Base-by-base conservation (phyloP, 2,113 vertebrate species). In the Murina feae region DNA sequence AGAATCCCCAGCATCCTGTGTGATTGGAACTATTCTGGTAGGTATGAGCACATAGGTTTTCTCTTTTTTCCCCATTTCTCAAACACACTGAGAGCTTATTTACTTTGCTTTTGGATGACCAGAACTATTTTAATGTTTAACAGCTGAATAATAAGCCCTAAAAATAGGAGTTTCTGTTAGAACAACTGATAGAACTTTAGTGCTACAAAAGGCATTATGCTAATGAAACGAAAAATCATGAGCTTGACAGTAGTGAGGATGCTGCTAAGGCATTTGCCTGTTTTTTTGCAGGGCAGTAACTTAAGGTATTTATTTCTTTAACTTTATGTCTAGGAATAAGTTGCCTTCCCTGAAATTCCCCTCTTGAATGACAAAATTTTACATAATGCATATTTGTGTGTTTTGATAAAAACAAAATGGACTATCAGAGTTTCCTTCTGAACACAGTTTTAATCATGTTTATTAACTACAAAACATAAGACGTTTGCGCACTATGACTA, bases 151-250 rank as follows among this genome's bases (percentile, higher is more conserved):
- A 37, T 69, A 85, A 94, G 69, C 51, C 30, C 30, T 92, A 91
- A 92, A 91, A 94, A 1, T 49, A 94, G 60, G 55, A 95, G 35
- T 91, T 96, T 96, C 65, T 88, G 35, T 88, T 86, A 58, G 39
- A 97, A 96, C 66, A 55, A 75, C 18, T 86, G 86, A 95, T 69
- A 97, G 75, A 93, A 44, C 3, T 66, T 89, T 94, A 63, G 28
- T 95, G 60, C 74, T 80, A 79, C n/a, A 91, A 97, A 97, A 94
- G 44, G 89, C 58, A 91, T 84, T 39, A 51, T 30, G 71, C 44
- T 93, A 96, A 97, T 92, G 53, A 95, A 98, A 93, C 30, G 96
- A 93, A 84, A 96, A 92, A 96, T 97, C 65, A 80, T 60, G n/a
- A 42, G 18, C 60, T 91, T 97, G 92, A 94, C 51, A 92, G 69